Evolutionary conservation across 2,888 invertebrate species (phyloP), one percentile per base, ranked within the genome.

Genomic region (Taenaris catops): DNA sequence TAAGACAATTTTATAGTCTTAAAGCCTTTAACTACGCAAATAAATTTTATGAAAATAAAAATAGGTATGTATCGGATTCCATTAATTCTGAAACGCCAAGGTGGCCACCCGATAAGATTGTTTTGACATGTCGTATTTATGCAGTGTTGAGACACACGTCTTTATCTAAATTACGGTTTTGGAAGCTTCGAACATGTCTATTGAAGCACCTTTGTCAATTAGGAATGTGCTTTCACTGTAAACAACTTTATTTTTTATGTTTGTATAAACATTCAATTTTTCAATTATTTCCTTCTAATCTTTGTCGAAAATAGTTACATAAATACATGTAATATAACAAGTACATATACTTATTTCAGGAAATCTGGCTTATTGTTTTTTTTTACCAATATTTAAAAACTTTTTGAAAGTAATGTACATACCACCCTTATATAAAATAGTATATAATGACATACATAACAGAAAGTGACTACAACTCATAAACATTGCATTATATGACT

Each of bases 161-260:
- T 58, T 81, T 80, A 84, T 81, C 84, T 83, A 75, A 81, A 83
- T 78, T 65, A 75, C 73, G 57, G 60, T 63, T 64, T 75, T 80
- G 79, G 81, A 68, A 79, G 81, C 80, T 62, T 61, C 59, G 48
- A 55, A 65, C 61, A 63, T 69, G 67, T 75, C 74, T 70, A 65
- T 66, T 55, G 46, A 46, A 53, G 53, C 50, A 52, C 55, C 54
- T 47, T 53, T 58, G 64, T 67, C 70, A 69, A 75, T 76, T 74
- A 73, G 63, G 65, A 62, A 58, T 58, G 58, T 56, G 55, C 38
- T 39, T 44, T 48, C 35, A 43, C 38, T 48, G 34, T 38, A 19
- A 46, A 53, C 43, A 32, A 41, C 51, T 52, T 51, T 44, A 51
- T 54, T 51, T 44, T 26, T 14, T 35, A 14, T n/a, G n/a, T n/a